A percentile compares a stretch with the other conserved stretches of the same genome.
Conservation (phyloP, 2,797 vertebrate species). For the Argyrosomus regius region DNA sequence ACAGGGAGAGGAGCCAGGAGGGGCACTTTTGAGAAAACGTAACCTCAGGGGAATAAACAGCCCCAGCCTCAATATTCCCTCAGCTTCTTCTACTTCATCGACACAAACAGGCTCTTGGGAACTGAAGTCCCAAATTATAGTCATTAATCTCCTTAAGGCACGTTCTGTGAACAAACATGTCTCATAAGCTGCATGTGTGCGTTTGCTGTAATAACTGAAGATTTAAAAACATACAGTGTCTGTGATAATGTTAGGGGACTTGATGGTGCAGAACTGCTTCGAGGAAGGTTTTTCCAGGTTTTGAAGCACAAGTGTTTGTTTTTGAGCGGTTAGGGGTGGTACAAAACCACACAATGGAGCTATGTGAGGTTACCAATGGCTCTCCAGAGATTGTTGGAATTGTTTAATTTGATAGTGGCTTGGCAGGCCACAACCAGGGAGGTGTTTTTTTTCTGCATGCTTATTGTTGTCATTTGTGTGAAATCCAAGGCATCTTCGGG, state of each 20-base stretch:
- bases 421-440: slow-evolving; percentile 19
- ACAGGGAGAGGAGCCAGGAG: slow-evolving; percentile 28
- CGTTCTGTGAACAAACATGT: slow-evolving; percentile 65
- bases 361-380: slow-evolving; percentile 37
- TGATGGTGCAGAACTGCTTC: slow-evolving; percentile 9
- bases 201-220: slow-evolving; percentile 47
- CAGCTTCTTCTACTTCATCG: slow-evolving; percentile 38
- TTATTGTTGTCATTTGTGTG: slow-evolving; percentile 59
- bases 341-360: slow-evolving; percentile 51
- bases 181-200: slow-evolving; percentile 49
- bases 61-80: slow-evolving; percentile 39
- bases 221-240: slow-evolving; percentile 59
- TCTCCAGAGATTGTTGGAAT: slow-evolving; percentile 55
- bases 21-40: slow-evolving; percentile 27
- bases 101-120: slow-evolving; percentile 55
- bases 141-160: slow-evolving; percentile 72
- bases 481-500: slow-evolving; percentile 62
- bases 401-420: slow-evolving; percentile 62
- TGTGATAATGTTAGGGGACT: slow-evolving; percentile 28
- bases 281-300: slow-evolving; percentile 1
- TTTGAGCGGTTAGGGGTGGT: slow-evolving; percentile 43
- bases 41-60: slow-evolving; percentile 55
- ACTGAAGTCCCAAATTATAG: slow-evolving; percentile 67
- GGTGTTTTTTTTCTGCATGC: slow-evolving; percentile 19
- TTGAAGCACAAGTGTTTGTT: slow-evolving; percentile 36